Evolutionary conservation across 2,888 invertebrate species (phyloP).

Genomic region (Dasysyrphus tricinctus): DNA sequence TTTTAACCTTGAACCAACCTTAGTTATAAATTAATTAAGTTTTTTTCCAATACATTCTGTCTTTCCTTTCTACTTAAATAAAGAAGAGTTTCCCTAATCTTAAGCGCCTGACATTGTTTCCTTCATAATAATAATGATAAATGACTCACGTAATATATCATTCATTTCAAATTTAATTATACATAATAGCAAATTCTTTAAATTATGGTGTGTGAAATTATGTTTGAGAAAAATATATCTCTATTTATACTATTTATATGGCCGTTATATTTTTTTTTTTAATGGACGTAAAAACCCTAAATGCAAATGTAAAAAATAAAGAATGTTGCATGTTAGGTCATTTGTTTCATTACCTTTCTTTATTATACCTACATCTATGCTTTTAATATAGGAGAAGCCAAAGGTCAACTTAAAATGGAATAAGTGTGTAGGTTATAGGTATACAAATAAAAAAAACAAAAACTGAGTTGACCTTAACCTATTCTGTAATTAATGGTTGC

Average conservation of each 20-base stretch:
- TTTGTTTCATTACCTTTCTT: background rate
- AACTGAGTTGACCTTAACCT: conserved; percentile 18
- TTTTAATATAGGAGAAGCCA: background rate
- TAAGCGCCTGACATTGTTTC: background rate
- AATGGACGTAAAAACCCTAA: background rate
- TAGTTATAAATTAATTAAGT: background rate
- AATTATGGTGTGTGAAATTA: conserved; percentile 20
- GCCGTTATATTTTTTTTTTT: background rate
- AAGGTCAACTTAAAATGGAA: conserved; percentile 3
- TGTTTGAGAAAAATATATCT: background rate
- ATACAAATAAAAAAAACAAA: background rate
- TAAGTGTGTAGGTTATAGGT: background rate
- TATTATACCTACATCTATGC: background rate
- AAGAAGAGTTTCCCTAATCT: background rate
- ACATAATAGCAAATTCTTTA: background rate
- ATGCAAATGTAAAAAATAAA: background rate
- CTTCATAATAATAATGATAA: background rate
- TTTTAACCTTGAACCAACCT: background rate
- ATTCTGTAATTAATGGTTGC: conserved; percentile 7
- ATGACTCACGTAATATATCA: background rate
- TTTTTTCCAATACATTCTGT: background rate
- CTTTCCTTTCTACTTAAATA: background rate
- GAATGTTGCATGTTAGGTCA: conserved; percentile 13
- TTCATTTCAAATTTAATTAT: background rate
- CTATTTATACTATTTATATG: background rate